A percentile compares a stretch with the other conserved stretches of the same genome.
Evolutionary conservation across 2,888 invertebrate species (phyloP).

Genomic region (Luperina testacea): DNA sequence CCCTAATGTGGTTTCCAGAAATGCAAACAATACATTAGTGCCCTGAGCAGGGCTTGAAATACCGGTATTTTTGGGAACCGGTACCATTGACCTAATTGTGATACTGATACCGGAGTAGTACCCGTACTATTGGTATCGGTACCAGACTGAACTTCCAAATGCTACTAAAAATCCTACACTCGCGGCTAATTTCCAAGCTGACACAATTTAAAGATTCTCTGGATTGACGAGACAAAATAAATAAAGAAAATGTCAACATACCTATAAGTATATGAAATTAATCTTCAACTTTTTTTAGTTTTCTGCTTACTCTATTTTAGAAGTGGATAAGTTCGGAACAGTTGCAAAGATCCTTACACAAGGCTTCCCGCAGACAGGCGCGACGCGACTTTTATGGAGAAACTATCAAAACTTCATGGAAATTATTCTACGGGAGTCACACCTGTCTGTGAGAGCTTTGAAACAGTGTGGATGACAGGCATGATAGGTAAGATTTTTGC

Average conservation of each 20-base stretch:
- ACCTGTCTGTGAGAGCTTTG: neutral
- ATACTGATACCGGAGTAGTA: neutral
- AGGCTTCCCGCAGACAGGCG: no score
- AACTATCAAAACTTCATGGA: no score
- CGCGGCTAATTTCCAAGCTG: no score
- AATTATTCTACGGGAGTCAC: no score
- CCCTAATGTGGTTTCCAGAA: no score
- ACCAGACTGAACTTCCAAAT: no score
- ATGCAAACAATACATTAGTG: no score
- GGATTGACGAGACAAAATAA: neutral
- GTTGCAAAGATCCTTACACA: slow-evolving; percentile 24
- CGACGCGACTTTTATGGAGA: no score
- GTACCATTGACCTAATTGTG: neutral
- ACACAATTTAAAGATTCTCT: no score
- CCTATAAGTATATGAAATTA: no score
- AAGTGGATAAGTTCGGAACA: neutral
- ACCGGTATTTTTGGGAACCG: neutral
- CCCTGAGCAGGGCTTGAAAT: neutral
- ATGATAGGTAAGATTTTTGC: no score
- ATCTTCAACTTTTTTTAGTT: neutral
- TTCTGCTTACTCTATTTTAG: neutral
- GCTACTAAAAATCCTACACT: no score
- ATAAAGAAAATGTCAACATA: neutral
- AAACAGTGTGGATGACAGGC: neutral
- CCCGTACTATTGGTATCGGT: neutral